phyloP scores from a whole-genome alignment of 2,113 vertebrate species.

The Albula goreensis region DNA sequence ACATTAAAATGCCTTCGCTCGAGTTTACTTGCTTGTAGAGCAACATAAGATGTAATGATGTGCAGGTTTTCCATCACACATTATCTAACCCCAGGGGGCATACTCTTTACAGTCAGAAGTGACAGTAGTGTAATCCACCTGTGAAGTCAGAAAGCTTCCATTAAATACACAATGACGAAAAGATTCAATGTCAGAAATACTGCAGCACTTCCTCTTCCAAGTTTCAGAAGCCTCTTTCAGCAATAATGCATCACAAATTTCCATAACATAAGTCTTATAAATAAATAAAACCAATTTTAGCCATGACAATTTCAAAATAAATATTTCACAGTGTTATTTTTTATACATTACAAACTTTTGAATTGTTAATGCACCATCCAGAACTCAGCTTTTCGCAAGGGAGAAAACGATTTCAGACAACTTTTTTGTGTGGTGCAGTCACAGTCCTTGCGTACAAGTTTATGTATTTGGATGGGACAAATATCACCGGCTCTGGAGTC shows the following conservation, averaged over 20 bases:
- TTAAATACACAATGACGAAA: neutral
- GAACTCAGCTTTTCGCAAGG: neutral
- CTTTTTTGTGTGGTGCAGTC: neutral
- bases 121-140: neutral
- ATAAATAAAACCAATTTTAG: constrained; percentile 7
- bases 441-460: neutral
- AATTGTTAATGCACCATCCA: neutral
- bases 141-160: neutral
- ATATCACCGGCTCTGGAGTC: neutral
- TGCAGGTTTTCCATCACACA: neutral
- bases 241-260: neutral
- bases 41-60: neutral
- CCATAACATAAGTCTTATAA: neutral
- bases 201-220: neutral
- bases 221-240: neutral
- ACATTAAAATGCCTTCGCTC: too few relatives aligned
- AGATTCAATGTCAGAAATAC: neutral
- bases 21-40: too few relatives aligned
- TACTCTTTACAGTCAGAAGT: neutral
- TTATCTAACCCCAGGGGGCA: neutral
- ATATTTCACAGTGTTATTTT: neutral
- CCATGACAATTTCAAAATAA: neutral
- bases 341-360: neutral
- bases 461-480: constrained; percentile 8
- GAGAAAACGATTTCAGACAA: neutral